Base-by-base conservation (phyloP, 2,888 invertebrate species). In the Sthenelais limicola region DNA sequence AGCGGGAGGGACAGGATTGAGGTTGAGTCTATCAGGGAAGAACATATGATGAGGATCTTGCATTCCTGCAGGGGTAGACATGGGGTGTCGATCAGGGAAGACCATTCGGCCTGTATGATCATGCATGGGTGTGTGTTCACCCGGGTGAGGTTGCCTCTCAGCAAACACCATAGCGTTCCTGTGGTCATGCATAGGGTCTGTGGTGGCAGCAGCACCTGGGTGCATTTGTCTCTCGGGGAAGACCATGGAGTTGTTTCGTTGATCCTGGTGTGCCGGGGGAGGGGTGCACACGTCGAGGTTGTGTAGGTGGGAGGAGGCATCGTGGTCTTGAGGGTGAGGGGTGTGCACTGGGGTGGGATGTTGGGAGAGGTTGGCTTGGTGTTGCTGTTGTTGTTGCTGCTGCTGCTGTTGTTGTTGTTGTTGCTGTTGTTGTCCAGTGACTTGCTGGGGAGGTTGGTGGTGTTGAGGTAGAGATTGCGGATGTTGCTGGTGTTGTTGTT, bases 221-320 rank as follows among this genome's bases (percentile, higher is more conserved):
- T 35, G 62, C 62, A 62, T 3, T 43, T 62, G 62, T 1, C 62
- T 35, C 62, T 62, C 62, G 38, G 62, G 62, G 62, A 62, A 62
- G 38, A 62, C 62, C 62, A 62, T 62, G 38, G 62, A 38, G 62
- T 62, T 62, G 62, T 62, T 62, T 35, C 62, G 62, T n/a, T 24
- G 30, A 12, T 62, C 62, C n/a, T n/a, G n/a, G 62, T 62, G 62
- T 12, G 62, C 62, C 12, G 62, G 62, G 21, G 62, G 62, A 21
- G 62, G 62, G 9, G 62, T 62, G 62, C 62, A 62, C 62, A 62
- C 62, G 38, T 62, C 62, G 38, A 62, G 62, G 62, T 62, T 62
- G 62, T 62, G 62, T 1, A 62, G 62, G 30, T n/a, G n/a, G n/a
- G n/a, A n/a, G n/a, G n/a, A n/a, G n/a, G n/a, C n/a, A n/a, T n/a